Conservation (phyloP, 2,888 invertebrate species). For the Lycophotia porphyrea region DNA sequence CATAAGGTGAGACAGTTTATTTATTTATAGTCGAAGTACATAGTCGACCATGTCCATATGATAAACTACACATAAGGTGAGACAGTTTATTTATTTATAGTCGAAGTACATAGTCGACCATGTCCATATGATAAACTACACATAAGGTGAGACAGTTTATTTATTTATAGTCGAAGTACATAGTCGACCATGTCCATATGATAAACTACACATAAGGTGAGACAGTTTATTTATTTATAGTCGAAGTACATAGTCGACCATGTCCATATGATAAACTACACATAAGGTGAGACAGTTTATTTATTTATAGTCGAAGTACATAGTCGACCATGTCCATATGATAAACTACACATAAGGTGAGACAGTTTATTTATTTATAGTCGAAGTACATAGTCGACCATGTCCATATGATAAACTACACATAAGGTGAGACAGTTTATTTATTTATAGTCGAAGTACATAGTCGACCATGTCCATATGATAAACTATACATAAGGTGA, state of each 20-base stretch:
- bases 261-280: slow-evolving; percentile 5
- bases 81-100: slow-evolving; percentile 21
- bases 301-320: slow-evolving; percentile 18
- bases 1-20: slow-evolving; percentile 14
- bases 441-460: slow-evolving; percentile 18
- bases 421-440: slow-evolving; percentile 14
- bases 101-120: slow-evolving; percentile 18
- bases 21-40: slow-evolving; percentile 18
- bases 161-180: slow-evolving; percentile 18
- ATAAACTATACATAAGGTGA: slow-evolving; percentile 2
- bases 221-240: slow-evolving; percentile 21
- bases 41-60: slow-evolving; percentile 13
- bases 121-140: slow-evolving; percentile 5
- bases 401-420: slow-evolving; percentile 5
- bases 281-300: slow-evolving; percentile 14
- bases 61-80: slow-evolving; percentile 3
- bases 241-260: slow-evolving; percentile 18
- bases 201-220: slow-evolving; percentile 3
- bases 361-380: slow-evolving; percentile 21
- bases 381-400: slow-evolving; percentile 18
- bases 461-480: slow-evolving; percentile 13
- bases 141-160: slow-evolving; percentile 14
- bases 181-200: slow-evolving; percentile 13
- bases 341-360: slow-evolving; percentile 3
- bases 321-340: slow-evolving; percentile 13